Base-by-base conservation (phyloP, 2,113 vertebrate genomes). In the Pungitius pungitius region DNA sequence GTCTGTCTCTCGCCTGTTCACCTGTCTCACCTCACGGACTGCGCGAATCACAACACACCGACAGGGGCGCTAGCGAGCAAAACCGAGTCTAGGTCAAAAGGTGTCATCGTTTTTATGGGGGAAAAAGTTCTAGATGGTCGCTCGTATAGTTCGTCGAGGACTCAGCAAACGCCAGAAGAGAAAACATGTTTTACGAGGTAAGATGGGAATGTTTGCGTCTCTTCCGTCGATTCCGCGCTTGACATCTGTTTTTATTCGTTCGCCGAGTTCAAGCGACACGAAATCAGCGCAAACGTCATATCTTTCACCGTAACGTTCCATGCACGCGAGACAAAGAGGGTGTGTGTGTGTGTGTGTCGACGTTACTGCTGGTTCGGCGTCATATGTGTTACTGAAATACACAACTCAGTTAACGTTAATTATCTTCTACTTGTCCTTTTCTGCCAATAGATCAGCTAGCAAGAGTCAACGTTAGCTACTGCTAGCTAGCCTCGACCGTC, bases 61-160 rank as follows among this genome's bases (percentile, higher is more conserved):
- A 57, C 1, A 2, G 86, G 80, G 79, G 86, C 85, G 65, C 12
- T 62, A 60, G 61, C 1, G 78, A 83, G 80, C 39, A 15, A 6
- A 6, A 7, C 30, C 0, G 35, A 54, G 60, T 54, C 24, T 13
- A 17, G 83, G 75, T 75, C 14, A 20, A 66, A 83, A 80, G 63
- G 43, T 65, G 62, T 63, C 75, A 69, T 82, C 49, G 43, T 79
- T 15, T 68, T 82, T 84, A 61, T 64, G 51, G 49, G 61, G 35
- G 45, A 78, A 87, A 54, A 85, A 77, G 80, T 89, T 83, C 9
- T 10, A 52, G 1, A 62, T 65, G 70, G 69, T 74, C 62, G 76
- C 3, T 57, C 51, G 7, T 4, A 47, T 24, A 59, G 15, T 10
- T 20, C 22, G 47, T 49, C 14, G 61, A 24, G 7, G 33, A 55